phyloP scores from a whole-genome alignment of 2,888 invertebrate species.

The Heliconius ethilla region DNA sequence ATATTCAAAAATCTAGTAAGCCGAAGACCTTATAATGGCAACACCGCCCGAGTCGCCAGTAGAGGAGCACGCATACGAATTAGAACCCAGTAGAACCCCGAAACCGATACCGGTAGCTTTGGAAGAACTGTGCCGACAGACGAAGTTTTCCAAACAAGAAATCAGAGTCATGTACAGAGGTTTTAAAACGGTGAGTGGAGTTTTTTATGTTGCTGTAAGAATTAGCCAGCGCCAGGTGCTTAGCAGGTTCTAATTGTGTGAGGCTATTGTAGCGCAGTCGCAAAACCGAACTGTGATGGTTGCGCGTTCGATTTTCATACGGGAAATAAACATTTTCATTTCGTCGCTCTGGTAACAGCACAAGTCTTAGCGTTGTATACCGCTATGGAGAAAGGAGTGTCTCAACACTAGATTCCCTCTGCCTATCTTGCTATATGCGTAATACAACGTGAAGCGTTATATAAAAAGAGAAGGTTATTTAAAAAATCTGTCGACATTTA shows the following conservation, averaged over 20 bases:
- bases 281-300: no score
- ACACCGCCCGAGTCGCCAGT: slow-evolving; percentile 93
- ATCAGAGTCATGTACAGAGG: slow-evolving; percentile 98
- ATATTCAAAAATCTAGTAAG: slow-evolving; percentile 37
- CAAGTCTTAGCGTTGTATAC: no score
- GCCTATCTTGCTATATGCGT: no score
- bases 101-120: slow-evolving; percentile 92
- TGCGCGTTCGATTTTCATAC: neutral
- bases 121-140: slow-evolving; percentile 95
- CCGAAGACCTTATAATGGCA: slow-evolving; percentile 81
- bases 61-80: slow-evolving; percentile 92
- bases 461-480: no score
- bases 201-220: no score
- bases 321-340: neutral
- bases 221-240: no score
- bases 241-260: no score
- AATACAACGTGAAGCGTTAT: no score
- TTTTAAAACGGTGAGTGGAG: slow-evolving; percentile 92
- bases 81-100: slow-evolving; percentile 89
- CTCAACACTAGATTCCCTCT: neutral
- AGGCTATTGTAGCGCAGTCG: no score
- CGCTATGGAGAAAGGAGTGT: neutral
- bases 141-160: slow-evolving; percentile 97
- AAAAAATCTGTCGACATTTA: no score
- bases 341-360: neutral